Evolutionary conservation across 2,888 invertebrate genomes (phyloP), one percentile per base, ranked within the genome.

Genomic region (Polyploca ridens): DNA sequence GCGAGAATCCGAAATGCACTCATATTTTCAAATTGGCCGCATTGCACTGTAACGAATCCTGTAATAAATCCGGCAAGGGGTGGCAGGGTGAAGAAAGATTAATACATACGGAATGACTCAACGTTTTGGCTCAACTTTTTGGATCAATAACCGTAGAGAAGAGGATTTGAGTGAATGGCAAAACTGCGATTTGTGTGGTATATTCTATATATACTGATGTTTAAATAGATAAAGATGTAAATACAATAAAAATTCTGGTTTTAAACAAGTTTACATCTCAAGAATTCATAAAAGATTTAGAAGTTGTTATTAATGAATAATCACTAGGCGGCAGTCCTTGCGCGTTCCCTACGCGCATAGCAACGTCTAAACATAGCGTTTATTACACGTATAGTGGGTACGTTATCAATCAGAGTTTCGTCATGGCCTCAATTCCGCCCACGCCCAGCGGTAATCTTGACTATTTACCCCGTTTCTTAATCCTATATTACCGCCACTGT

Each of bases 331-430:
- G 10, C 54, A 19, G 54, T 54, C 62, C 64, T 58, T 59, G 38
- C 58, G 49, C 54, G 59, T 41, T 60, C 19, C 41, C 60, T 44
- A 3, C 67, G 75, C 72, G 81, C 86, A 80, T 88, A 82, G 90
- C 84, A 88, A 90, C 89, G 83, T 74, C 75, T 61, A 61, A 16
- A 41, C 41, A 41, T 44, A 60, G 41, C 73, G 74, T 79, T 80
- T 81, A 82, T 84, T 88, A 86, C 83, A 85, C 81, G 83, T 84
- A 82, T 83, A 75, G 79, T 78, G 74, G 76, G 49, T 78, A 81
- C 84, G 86, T 90, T 92, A 93, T 93, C 92, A 92, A 91, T 90
- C 90, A 89, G 78, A 75, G 86, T 91, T 90, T 88, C 90, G 90
- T 89, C 89, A 86, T 87, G 91, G 79, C 92, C 92, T 83, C 90